Conservation (phyloP, 53 echinoderm and acorn worm genomes). For the Mesocentrotus franciscanus region DNA sequence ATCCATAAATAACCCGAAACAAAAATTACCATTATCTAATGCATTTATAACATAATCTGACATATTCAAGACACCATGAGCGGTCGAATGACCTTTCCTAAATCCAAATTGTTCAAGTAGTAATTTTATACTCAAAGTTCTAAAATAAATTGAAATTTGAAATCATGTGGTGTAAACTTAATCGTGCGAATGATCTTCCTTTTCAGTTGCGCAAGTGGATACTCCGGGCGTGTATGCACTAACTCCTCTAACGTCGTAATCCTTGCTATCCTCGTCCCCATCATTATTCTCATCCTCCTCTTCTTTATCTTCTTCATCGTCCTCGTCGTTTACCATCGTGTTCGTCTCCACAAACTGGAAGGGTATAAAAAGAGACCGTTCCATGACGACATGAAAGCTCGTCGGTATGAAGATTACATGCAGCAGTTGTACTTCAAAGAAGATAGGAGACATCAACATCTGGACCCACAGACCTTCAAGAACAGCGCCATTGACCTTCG, state of each 20-base stretch:
- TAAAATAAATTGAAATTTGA: too few relatives aligned
- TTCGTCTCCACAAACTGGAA: neutral
- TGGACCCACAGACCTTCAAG: neutral
- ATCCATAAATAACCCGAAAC: too few relatives aligned
- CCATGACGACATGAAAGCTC: too few relatives aligned
- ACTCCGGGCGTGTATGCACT: neutral
- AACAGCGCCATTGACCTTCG: neutral
- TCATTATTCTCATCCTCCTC: neutral
- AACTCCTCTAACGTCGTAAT: neutral
- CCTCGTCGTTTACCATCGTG: slow-evolving; percentile 22
- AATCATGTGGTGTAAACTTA: neutral
- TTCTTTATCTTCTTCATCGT: slow-evolving; percentile 8
- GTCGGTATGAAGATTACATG: neutral
- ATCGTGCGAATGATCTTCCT: neutral
- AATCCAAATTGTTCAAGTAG: too few relatives aligned
- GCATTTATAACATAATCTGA: too few relatives aligned
- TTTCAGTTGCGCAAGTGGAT: neutral
- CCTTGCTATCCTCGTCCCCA: neutral
- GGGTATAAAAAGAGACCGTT: neutral
- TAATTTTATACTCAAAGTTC: too few relatives aligned
- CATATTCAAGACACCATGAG: too few relatives aligned
- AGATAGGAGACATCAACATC: neutral
- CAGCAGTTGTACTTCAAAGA: neutral
- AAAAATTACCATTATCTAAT: too few relatives aligned
- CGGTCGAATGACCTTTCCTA: too few relatives aligned